Evolutionary conservation across 2,797 vertebrate species (phyloP).

Genomic region (Tenualosa ilisha): DNA sequence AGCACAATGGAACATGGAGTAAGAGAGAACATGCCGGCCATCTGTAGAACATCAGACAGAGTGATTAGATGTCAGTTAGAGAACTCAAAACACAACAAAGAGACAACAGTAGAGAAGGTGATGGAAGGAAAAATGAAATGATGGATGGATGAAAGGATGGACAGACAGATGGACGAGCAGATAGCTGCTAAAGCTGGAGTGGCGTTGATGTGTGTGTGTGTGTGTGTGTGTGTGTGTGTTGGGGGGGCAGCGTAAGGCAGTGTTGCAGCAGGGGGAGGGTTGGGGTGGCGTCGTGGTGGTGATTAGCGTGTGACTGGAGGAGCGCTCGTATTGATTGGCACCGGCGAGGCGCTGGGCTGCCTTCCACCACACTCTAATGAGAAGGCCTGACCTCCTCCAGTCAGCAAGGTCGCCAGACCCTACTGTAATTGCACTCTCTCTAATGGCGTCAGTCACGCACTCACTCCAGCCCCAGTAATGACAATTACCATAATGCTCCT

Average conservation of each 20-base stretch:
- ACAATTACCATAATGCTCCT: conserved; percentile 83
- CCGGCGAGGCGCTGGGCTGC: conserved; percentile 81
- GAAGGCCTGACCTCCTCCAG: conserved; percentile 82
- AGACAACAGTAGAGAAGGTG: not conserved
- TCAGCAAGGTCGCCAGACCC: conserved; percentile 83
- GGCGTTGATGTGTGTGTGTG: conserved; percentile 17
- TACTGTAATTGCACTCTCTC: conserved; percentile 85
- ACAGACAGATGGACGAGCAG: not conserved
- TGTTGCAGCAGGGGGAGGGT: conserved; percentile 50
- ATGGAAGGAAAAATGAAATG: not conserved
- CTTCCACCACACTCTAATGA: conserved; percentile 84
- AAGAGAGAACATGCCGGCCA: not conserved
- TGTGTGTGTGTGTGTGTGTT: not conserved
- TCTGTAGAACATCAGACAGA: not conserved
- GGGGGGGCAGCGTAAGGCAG: conserved; percentile 40
- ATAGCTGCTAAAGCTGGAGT: not conserved
- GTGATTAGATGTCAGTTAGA: not conserved
- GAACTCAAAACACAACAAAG: not conserved
- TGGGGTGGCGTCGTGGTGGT: conserved; percentile 74
- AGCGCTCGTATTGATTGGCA: conserved; percentile 83
- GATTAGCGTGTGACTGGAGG: conserved; percentile 78
- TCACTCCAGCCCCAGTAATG: conserved; percentile 78
- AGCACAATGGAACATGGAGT: not conserved
- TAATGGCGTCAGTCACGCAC: conserved; percentile 83
- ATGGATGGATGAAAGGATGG: conserved; percentile 3